A percentile compares a stretch with the other conserved stretches of the same genome.
Evolutionary conservation across 2,888 invertebrate genomes (phyloP).

Genomic region (Drosophila monieri): DNA sequence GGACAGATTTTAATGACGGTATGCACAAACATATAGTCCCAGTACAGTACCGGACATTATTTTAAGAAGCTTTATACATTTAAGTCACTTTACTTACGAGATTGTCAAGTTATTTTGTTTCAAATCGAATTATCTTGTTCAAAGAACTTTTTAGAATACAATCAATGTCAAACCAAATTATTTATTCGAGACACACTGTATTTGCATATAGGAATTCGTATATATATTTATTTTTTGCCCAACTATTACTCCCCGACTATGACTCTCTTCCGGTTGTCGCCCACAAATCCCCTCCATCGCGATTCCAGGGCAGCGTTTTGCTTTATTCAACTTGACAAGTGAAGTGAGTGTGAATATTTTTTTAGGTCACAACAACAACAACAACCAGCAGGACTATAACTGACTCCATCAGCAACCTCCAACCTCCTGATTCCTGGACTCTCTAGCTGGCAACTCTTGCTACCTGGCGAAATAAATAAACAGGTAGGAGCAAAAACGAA

Average conservation of each 20-base stretch:
- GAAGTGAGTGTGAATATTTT: constrained; percentile 77
- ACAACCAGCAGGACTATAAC: constrained; percentile 3
- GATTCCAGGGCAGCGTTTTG: constrained; percentile 34
- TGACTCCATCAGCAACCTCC: constrained; percentile 21
- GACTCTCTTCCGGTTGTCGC: constrained; percentile 11
- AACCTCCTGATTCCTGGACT: constrained; percentile 52
- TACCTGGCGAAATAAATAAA: constrained; percentile 54
- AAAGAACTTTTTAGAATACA: not conserved
- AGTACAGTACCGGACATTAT: constrained; percentile 1
- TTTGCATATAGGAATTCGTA: constrained; percentile 24
- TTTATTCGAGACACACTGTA: constrained; percentile 15
- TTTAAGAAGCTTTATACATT: not conserved
- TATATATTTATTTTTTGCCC: constrained; percentile 23
- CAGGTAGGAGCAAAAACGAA: constrained; percentile 9
- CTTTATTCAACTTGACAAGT: constrained; percentile 75
- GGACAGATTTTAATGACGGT: constrained; percentile 70
- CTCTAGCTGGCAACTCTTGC: constrained; percentile 25
- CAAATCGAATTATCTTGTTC: not conserved
- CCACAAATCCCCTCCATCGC: constrained; percentile 9
- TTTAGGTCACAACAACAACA: constrained; percentile 69
- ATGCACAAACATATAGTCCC: constrained; percentile 6
- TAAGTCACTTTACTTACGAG: not conserved
- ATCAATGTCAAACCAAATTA: not conserved
- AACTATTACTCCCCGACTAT: constrained; percentile 4
- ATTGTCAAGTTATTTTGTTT: not conserved